Evolutionary conservation across 2,888 invertebrate genomes (phyloP).

Genomic region (Apoda limacodes): DNA sequence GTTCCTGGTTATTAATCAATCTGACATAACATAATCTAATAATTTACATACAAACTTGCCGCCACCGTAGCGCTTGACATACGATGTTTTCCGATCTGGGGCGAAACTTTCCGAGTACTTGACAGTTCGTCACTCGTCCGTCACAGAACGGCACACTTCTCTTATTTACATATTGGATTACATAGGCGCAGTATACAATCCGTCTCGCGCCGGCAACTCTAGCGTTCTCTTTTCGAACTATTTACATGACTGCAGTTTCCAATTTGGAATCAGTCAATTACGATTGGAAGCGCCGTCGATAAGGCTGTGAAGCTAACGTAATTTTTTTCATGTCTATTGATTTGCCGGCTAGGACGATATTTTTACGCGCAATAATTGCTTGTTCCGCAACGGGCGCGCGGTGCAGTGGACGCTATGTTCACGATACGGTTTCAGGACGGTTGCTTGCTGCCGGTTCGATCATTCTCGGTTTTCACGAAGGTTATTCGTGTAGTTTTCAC

Average conservation of each 20-base stretch:
- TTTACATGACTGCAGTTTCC: slow-evolving; percentile 37
- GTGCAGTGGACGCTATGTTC: slow-evolving; percentile 27
- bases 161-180: slow-evolving; percentile 45
- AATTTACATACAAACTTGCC: slow-evolving; percentile 15
- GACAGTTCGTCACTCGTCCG: slow-evolving; percentile 62
- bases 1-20: slow-evolving; percentile 43
- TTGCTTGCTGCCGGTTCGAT: slow-evolving; percentile 20
- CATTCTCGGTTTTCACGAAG: slow-evolving; percentile 28
- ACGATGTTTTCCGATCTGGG: slow-evolving; percentile 29
- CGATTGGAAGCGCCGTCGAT: slow-evolving; percentile 21
- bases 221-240: slow-evolving; percentile 38
- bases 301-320: slow-evolving; percentile 18
- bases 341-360: slow-evolving; percentile 26
- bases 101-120: slow-evolving; percentile 46
- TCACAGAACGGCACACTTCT: slow-evolving; percentile 54
- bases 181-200: slow-evolving; percentile 43
- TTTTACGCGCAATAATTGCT: slow-evolving; percentile 30
- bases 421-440: slow-evolving; percentile 24
- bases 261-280: slow-evolving; percentile 36
- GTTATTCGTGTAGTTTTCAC: slow-evolving; percentile 30
- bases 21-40: slow-evolving; percentile 53
- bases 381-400: slow-evolving; percentile 36
- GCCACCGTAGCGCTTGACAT: slow-evolving; percentile 7
- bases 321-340: slow-evolving; percentile 31
- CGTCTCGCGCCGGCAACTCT: slow-evolving; percentile 42